Evolutionary conservation across 2,888 invertebrate genomes (phyloP).

Genomic region (Hypomecis punctinalis): DNA sequence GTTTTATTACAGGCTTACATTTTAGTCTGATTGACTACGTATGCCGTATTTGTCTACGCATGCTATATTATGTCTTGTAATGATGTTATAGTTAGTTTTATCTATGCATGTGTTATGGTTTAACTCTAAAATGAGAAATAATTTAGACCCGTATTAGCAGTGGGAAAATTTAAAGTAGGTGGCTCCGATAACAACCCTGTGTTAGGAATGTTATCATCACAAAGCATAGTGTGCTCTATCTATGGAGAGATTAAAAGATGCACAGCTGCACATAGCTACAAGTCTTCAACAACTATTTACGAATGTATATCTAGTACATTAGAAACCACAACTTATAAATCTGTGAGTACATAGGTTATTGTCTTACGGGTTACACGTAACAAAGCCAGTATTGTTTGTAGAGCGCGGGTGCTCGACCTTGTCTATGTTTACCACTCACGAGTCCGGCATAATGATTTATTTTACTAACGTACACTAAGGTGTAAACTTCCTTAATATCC

Average conservation of each 20-base stretch:
- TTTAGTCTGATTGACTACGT: no score
- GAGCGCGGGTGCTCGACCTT: constrained; percentile 52
- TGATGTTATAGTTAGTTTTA: no score
- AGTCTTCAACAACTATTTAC: background rate
- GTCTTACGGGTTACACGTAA: constrained; percentile 34
- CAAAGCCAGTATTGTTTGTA: constrained; percentile 49
- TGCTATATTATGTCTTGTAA: no score
- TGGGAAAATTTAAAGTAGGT: no score
- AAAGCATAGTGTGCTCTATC: background rate
- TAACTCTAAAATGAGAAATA: no score
- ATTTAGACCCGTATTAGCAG: no score
- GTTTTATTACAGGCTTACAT: background rate
- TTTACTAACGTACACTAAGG: constrained; percentile 52
- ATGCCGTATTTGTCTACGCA: no score
- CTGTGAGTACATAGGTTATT: constrained; percentile 21
- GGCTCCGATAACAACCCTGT: no score
- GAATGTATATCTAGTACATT: background rate
- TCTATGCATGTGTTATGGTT: no score
- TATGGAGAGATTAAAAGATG: background rate
- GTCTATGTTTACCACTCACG: constrained; percentile 51
- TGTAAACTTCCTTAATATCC: constrained; percentile 46
- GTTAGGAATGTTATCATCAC: background rate
- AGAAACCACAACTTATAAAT: constrained; percentile 2
- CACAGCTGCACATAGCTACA: background rate
- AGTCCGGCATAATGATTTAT: constrained; percentile 58